Conservation (phyloP, 1,140 invertebrate genomes). For the Ceratina calcarata region DNA sequence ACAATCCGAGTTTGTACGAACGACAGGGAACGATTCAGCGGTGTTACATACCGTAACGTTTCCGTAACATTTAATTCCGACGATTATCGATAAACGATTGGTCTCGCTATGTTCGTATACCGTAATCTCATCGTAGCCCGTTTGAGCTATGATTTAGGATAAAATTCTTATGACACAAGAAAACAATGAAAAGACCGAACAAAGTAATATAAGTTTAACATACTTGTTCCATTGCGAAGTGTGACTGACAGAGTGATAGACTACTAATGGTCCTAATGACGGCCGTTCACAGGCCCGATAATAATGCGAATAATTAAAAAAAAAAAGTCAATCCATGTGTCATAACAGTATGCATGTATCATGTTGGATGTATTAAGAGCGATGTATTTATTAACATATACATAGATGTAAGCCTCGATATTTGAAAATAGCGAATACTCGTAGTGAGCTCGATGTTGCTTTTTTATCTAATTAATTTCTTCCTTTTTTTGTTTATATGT, state of each 20-base stretch:
- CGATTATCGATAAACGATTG: conserved; percentile 44
- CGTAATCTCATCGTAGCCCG: conserved; percentile 25
- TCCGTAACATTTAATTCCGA: conserved; percentile 21
- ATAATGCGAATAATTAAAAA: conserved; percentile 63
- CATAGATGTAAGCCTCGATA: conserved; percentile 62
- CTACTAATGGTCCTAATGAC: conserved; percentile 55
- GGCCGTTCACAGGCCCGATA: conserved; percentile 50
- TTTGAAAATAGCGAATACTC: conserved; percentile 65
- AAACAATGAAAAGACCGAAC: conserved; percentile 34
- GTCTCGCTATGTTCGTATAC: conserved; percentile 56
- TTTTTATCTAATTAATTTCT: conserved; percentile 39
- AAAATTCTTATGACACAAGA: conserved; percentile 26
- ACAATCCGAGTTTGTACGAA: conserved; percentile 16
- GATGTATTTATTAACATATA: conserved; percentile 70
- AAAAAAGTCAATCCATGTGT: conserved; percentile 67
- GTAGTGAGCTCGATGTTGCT: conserved; percentile 64
- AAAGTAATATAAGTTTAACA: conserved; percentile 54
- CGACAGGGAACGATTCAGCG: neutral
- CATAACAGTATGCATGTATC: conserved; percentile 70
- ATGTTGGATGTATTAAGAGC: conserved; percentile 68
- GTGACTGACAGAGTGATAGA: conserved; percentile 49
- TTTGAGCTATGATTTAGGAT: conserved; percentile 27
- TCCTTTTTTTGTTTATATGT: conserved; percentile 13
- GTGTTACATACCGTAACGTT: neutral
- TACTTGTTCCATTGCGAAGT: conserved; percentile 44